Percentiles rank a stretch among this genome's conserved stretches.
Conservation (phyloP, 1,140 invertebrate species). For the Heterodera carotae region DNA sequence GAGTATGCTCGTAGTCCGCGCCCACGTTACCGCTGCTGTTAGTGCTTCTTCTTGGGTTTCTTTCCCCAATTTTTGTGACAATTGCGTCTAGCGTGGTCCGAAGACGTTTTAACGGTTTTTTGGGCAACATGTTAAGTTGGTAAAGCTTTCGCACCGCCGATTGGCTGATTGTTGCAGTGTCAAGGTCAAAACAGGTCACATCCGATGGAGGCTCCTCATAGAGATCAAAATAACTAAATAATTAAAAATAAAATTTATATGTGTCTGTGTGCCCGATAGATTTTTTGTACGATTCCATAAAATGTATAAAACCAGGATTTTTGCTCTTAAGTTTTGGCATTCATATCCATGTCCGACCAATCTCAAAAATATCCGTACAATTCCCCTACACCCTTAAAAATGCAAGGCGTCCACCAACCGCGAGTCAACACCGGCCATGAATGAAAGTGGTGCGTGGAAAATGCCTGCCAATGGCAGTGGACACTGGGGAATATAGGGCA, state of each 20-base stretch:
- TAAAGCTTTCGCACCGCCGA: conserved; percentile 55
- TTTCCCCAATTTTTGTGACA: conserved; percentile 41
- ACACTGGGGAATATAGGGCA: conserved; percentile 97
- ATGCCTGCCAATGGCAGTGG: conserved; percentile 82
- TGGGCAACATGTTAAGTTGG: conserved; percentile 62
- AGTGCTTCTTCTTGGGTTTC: background rate
- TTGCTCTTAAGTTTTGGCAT: too few relatives aligned
- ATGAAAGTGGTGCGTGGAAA: conserved; percentile 91
- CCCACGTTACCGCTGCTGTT: background rate
- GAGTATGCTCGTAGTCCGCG: conserved; percentile 30
- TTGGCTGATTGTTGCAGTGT: conserved; percentile 81
- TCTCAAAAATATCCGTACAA: too few relatives aligned
- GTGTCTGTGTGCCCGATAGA: too few relatives aligned
- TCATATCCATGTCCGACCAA: too few relatives aligned
- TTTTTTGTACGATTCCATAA: too few relatives aligned
- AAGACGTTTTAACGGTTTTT: conserved; percentile 58
- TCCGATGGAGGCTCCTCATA: conserved; percentile 88
- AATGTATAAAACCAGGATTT: too few relatives aligned
- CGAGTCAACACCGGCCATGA: conserved; percentile 89
- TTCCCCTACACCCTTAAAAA: too few relatives aligned
- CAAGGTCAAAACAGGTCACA: conserved; percentile 95
- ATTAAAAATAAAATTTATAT: conserved; percentile 58
- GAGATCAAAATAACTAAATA: conserved; percentile 91
- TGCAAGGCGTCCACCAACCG: conserved; percentile 29
- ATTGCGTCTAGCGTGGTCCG: conserved; percentile 35